Conservation (phyloP, 2,113 vertebrate species). For the Cariama cristata region DNA sequence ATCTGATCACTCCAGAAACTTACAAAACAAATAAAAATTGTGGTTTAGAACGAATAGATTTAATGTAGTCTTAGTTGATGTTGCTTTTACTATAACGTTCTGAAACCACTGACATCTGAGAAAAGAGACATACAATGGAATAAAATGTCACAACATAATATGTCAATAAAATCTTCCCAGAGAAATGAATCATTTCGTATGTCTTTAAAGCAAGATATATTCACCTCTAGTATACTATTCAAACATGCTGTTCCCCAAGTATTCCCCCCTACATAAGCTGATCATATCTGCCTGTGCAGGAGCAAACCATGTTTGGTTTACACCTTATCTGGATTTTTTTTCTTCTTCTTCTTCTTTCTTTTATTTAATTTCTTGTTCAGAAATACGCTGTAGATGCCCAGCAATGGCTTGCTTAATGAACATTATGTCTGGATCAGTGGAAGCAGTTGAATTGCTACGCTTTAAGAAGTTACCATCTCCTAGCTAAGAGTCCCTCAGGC, state of each 20-base stretch:
- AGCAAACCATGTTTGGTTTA: background rate
- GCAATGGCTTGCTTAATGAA: background rate
- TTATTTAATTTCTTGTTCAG: background rate
- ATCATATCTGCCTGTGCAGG: background rate
- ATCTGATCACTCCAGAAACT: background rate
- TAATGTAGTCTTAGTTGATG: background rate
- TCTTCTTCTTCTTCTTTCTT: background rate
- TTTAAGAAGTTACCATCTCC: background rate
- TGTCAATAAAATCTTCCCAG: background rate
- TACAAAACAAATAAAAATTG: conserved; percentile 9
- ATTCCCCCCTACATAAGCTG: no score
- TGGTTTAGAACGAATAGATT: background rate
- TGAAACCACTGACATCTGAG: background rate
- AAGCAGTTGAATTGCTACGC: background rate
- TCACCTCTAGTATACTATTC: background rate
- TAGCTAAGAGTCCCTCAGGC: background rate
- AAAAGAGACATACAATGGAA: background rate
- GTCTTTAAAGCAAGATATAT: background rate
- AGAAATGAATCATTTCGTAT: background rate
- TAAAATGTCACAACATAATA: background rate
- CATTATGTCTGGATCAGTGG: background rate
- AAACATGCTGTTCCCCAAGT: background rate
- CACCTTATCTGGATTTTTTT: background rate
- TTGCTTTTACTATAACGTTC: background rate
- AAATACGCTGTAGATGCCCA: background rate